Evolutionary conservation across 2,797 vertebrate species (phyloP).

Genomic region (Chiloscyllium punctatum): DNA sequence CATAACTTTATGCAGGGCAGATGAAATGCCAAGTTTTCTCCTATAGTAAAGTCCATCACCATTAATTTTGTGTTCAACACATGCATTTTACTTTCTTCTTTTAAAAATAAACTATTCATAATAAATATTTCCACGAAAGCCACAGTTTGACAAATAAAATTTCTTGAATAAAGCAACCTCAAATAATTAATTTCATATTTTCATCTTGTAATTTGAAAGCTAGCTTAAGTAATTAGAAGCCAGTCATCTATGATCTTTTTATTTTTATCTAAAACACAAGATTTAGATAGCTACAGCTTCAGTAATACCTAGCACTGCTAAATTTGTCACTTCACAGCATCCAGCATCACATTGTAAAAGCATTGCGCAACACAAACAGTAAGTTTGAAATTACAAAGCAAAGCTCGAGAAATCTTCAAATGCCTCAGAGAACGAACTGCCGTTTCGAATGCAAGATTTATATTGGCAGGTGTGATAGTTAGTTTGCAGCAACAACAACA

Average conservation of each 20-base stretch:
- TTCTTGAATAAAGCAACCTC: not conserved
- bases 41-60: not conserved
- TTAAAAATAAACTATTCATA: not conserved
- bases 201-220: not conserved
- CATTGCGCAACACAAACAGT: not conserved
- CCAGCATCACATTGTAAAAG: not conserved
- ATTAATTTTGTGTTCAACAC: not conserved
- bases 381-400: not conserved
- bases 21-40: not conserved
- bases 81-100: not conserved
- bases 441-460: not conserved
- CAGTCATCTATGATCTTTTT: not conserved
- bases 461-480: not conserved
- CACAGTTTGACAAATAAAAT: not conserved
- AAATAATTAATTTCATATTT: not conserved
- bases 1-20: not conserved
- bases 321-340: not conserved
- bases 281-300: not conserved
- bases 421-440: not conserved
- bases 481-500: not conserved
- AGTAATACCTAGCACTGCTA: not conserved
- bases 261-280: not conserved
- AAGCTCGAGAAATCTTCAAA: not conserved
- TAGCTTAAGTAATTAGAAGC: not conserved
- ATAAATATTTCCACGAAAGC: not conserved